Evolutionary conservation across 2,113 vertebrate genomes (phyloP), one percentile per base, ranked within the genome.

Genomic region (Colinus virginianus): DNA sequence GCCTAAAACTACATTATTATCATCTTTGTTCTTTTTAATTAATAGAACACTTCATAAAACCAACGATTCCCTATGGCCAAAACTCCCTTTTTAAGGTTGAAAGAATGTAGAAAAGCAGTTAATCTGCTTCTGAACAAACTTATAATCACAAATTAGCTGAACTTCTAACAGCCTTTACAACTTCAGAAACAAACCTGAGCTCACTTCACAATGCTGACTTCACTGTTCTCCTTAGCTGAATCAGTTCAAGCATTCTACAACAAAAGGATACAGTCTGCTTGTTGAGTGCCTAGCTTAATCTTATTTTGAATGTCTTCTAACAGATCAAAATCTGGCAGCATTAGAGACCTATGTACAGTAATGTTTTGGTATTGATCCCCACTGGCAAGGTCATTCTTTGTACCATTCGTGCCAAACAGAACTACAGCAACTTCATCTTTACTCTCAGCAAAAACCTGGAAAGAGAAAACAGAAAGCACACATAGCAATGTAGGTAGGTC

Each of bases 211-310:
- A 68, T 25, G 76, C 10, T 79, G 48, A 36, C 68, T 66, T 83
- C 42, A 46, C 53, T 36, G 75, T 67, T 45, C 55, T 38, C 32
- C 1, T 0, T 4, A 94, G n/a, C 46, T 67, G 69, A 66, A 83
- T 75, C 71, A 62, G 62, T 32, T 72, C 62, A 90, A 84, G 14
- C 4, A 5, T 32, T 72, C 48, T 25, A n/a, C 23, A 49, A 30
- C 1, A 2, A 46, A 98, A 99, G 98, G 99, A 99, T 99, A 99
- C 99, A 98, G 94, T 99, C 99, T 28, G 98, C 98, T 93, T 99
- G 98, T 56, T 98, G 81, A 95, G 94, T 97, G 68, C 98, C 98
- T 64, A 98, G 97, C 32, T 98, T 98, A 92, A 99, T 96, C 59
- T 90, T 70, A 84, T 96, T 97, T 89, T 98, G 97, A 68, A 99